phyloP scores from a whole-genome alignment of 1,140 invertebrate genomes.

The Cotesia vestalis region DNA sequence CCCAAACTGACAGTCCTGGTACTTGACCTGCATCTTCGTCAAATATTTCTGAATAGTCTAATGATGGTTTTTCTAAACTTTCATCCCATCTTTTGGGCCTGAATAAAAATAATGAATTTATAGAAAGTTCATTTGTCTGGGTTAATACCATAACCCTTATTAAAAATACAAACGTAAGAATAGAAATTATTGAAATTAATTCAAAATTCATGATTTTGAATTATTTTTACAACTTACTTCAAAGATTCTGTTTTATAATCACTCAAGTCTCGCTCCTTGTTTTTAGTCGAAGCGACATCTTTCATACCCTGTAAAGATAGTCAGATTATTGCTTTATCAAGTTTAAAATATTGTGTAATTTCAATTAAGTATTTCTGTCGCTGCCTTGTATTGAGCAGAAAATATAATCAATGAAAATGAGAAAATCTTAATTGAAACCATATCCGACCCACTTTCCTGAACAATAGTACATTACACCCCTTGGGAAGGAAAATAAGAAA shows the following conservation, averaged over 20 bases:
- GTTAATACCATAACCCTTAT: not conserved
- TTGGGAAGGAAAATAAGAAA: no score
- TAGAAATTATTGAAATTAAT: not conserved
- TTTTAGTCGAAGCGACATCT: constrained; percentile 93
- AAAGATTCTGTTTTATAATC: constrained; percentile 75
- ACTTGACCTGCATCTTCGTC: constrained; percentile 96
- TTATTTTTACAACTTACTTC: constrained; percentile 65
- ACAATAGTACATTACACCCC: no score
- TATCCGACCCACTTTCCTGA: no score
- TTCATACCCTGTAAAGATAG: constrained; percentile 83
- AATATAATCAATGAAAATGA: no score
- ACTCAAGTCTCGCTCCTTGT: constrained; percentile 71
- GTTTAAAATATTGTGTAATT: no score
- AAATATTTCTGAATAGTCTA: constrained; percentile 99
- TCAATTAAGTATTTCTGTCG: no score
- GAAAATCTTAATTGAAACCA: no score
- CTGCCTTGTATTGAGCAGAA: no score
- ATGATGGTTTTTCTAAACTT: constrained; percentile 89
- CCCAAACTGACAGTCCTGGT: constrained; percentile 90
- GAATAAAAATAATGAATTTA: constrained; percentile 37
- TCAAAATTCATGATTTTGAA: not conserved
- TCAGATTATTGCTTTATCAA: no score
- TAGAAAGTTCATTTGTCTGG: not conserved
- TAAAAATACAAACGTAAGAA: not conserved
- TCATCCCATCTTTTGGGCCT: constrained; percentile 93